Base-by-base conservation (phyloP, 2,888 invertebrate genomes). In the Baronia brevicornis region DNA sequence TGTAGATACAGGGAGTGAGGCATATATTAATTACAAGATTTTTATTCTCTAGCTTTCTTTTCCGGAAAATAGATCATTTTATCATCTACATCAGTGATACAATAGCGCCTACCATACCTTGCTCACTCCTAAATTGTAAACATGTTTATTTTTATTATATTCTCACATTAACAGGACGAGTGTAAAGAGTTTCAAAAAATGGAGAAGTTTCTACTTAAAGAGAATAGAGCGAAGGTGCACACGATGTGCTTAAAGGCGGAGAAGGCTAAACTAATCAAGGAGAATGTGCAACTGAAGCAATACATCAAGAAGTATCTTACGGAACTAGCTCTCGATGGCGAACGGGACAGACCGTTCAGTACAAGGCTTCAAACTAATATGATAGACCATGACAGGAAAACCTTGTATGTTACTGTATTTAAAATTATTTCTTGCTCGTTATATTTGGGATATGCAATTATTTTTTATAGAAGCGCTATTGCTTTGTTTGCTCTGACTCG, bases 141-240 rank as follows among this genome's bases (percentile, higher is more conserved):
- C n/a, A n/a, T n/a, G n/a, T 2, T 15, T 20, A n/a, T 15, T 19
- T 18, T 36, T 12, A 22, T 19, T 25, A 9, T n/a, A 9, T 11
- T 6, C 18, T 29, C 2, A 13, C 20, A 25, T 14, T 42, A 33
- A 9, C 41, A 87, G 86, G 60, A 72, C 8, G 79, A 72, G 50
- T 82, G 84, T 41, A 85, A 78, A 24, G 75, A 86, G 27, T 87
- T 87, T 53, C 77, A 77, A 6, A 87, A 88, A 58, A 73, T 93
- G 79, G 90, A 90, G 41, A 89, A 89, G 46, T 92, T 94, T 57
- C 88, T 93, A 86, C 43, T 79, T 3, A 84, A 84, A 65, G 51
- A 70, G 7, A 84, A 84, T 54, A 55, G 75, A 36, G 78, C 69
- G 0, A 70, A 62, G 33, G 75, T 85, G 0, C 84, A 85, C 33